Evolutionary conservation across 2,888 invertebrate genomes (phyloP), one percentile per base, ranked within the genome.

Genomic region (Malacosoma neustria): DNA sequence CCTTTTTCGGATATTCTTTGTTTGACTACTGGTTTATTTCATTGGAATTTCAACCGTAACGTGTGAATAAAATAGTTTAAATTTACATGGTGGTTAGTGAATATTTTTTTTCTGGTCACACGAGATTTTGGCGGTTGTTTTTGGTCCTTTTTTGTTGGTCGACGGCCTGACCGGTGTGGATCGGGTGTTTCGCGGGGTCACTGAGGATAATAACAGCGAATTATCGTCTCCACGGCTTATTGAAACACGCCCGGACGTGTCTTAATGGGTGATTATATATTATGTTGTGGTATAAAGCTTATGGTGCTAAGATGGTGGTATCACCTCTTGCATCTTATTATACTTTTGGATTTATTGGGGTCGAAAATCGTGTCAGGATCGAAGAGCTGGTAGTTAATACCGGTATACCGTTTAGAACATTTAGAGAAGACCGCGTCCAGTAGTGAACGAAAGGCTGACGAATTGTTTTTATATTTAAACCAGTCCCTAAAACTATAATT

Each of bases 161-260:
- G 74, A 77, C 79, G 71, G 72, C 71, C 65, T 57, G 54, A 67
- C 61, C 68, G 65, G 64, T 62, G 63, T 74, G 63, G 73, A 71
- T 80, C 80, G 80, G 80, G 80, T 81, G 81, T 82, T 80, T 81
- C 75, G 81, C 81, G 81, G 82, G 84, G 82, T 84, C 84, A 82
- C 69, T 66, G 73, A 70, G 71, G 80, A 77, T 84, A 85, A 84
- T 85, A 84, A 84, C 82, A 75, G 82, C 82, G 84, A 82, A 84
- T 84, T 81, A 84, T 82, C 73, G 70, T 75, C 72, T 66, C 58
- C 71, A 68, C 60, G 72, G 66, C 70, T 82, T 84, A 85, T 85
- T 82, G 84, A 84, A 84, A 77, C 73, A 69, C 64, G 67, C 64
- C 48, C 58, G 67, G 71, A 68, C 69, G 61, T 62, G 63, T 70